Conservation (phyloP, 2,113 vertebrate species). For the Ctenodactylus gundi region DNA sequence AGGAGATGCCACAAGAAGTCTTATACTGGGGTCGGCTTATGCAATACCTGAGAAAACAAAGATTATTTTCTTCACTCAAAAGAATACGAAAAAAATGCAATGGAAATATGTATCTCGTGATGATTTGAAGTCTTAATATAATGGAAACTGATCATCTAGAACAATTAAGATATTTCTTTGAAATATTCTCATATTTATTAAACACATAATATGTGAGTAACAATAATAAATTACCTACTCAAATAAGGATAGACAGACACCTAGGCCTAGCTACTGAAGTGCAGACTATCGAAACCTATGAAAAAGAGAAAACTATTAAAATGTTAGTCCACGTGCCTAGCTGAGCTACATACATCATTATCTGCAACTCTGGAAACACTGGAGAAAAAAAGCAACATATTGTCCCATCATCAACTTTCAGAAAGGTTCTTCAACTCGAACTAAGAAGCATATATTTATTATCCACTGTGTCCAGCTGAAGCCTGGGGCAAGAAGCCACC, state of each 20-base stretch:
- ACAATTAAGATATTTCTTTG: background rate
- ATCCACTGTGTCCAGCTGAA: background rate
- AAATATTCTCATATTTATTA: conserved; percentile 15
- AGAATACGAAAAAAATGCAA: background rate
- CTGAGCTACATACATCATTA: background rate
- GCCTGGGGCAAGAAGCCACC: background rate
- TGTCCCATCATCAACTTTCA: background rate
- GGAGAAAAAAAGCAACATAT: background rate
- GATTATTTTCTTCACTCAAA: background rate
- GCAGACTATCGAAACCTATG: background rate
- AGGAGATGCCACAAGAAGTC: conserved; percentile 99
- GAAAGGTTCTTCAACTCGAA: background rate
- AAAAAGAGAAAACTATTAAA: background rate
- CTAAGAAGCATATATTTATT: background rate
- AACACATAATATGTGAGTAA: background rate
- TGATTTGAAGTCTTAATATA: background rate
- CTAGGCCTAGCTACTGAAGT: background rate
- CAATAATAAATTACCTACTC: background rate
- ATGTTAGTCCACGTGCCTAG: background rate
- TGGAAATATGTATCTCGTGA: background rate
- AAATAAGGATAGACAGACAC: conserved; percentile 20
- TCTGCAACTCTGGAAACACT: background rate
- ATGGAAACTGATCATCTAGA: background rate
- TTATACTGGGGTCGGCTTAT: conserved; percentile 99
- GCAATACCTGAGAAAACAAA: conserved; percentile 91